Percentiles rank a stretch among this genome's conserved stretches.
Evolutionary conservation across 2,888 invertebrate genomes (phyloP).

Genomic region (Mesorhabditis sp.): DNA sequence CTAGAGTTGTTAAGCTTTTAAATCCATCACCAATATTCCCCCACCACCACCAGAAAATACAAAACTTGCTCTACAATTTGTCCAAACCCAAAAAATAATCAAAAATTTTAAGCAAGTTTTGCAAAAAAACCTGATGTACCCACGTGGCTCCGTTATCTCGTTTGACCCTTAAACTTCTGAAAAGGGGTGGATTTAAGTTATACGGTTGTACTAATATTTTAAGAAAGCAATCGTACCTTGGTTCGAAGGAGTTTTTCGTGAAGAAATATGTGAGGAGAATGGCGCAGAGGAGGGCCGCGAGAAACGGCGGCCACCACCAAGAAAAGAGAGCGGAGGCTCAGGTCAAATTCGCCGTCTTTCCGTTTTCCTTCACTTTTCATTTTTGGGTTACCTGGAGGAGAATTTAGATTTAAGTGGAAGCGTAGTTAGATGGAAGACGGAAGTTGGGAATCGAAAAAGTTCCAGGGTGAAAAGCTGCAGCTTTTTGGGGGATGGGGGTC

Average conservation of each 20-base stretch:
- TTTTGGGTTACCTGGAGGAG: neutral
- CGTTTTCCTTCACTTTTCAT: too few species aligned
- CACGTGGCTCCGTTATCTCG: too few species aligned
- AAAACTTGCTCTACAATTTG: neutral
- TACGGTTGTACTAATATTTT: neutral
- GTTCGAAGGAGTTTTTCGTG: neutral
- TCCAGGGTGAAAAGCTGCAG: too few species aligned
- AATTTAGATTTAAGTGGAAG: neutral
- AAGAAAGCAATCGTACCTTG: conserved; percentile 1
- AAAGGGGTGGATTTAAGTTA: neutral
- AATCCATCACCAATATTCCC: too few species aligned
- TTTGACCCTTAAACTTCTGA: too few species aligned
- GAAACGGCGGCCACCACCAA: neutral
- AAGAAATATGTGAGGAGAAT: conserved; percentile 4
- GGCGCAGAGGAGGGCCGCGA: conserved; percentile 1
- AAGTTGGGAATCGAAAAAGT: too few species aligned
- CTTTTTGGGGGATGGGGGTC: too few species aligned
- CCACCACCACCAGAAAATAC: neutral
- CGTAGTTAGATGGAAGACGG: too few species aligned
- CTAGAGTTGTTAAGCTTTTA: too few species aligned
- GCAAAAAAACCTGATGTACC: neutral
- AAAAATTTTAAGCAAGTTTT: neutral
- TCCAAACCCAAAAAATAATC: neutral
- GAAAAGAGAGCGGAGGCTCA: neutral
- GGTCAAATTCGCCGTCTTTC: neutral